phyloP scores from a whole-genome alignment of 2,888 invertebrate genomes.

The Agrilus biguttatus region DNA sequence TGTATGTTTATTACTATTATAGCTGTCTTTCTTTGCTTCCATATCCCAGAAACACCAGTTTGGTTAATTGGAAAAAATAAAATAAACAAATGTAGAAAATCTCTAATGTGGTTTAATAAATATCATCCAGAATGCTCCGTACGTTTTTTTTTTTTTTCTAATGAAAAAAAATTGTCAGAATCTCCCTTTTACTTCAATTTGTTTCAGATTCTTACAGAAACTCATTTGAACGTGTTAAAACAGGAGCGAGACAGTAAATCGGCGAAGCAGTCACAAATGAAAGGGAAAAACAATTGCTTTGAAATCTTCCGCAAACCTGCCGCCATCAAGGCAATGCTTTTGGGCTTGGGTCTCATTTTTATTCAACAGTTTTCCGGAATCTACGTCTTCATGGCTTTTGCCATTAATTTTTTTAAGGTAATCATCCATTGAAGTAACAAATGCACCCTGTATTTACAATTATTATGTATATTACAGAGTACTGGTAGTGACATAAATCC shows the following conservation, averaged over 20 bases:
- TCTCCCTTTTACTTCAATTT: neutral
- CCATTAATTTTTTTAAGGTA: slow-evolving; percentile 43
- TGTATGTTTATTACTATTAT: slow-evolving; percentile 36
- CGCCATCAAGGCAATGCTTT: slow-evolving; percentile 41
- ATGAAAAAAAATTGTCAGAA: neutral
- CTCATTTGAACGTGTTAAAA: slow-evolving; percentile 32
- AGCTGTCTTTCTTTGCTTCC: slow-evolving; percentile 34
- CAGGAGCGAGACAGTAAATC: slow-evolving; percentile 24
- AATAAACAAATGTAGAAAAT: slow-evolving; percentile 37
- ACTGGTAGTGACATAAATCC: slow-evolving; percentile 36
- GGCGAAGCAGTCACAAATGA: slow-evolving; percentile 22
- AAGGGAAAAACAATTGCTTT: slow-evolving; percentile 16
- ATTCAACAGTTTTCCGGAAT: slow-evolving; percentile 47
- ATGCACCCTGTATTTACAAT: too few relatives aligned
- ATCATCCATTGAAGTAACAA: neutral
- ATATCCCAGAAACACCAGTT: slow-evolving; percentile 43
- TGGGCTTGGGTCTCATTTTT: slow-evolving; percentile 39
- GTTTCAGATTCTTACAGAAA: slow-evolving; percentile 32
- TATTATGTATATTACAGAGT: slow-evolving; percentile 24
- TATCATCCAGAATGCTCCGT: slow-evolving; percentile 25
- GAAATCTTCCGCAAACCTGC: slow-evolving; percentile 34
- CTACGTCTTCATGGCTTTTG: slow-evolving; percentile 45
- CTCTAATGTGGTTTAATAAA: slow-evolving; percentile 35
- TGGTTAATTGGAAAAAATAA: slow-evolving; percentile 42
- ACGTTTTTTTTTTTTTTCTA: neutral